phyloP scores from a whole-genome alignment of 2,113 vertebrate genomes.

The Halcyon malimbica region DNA sequence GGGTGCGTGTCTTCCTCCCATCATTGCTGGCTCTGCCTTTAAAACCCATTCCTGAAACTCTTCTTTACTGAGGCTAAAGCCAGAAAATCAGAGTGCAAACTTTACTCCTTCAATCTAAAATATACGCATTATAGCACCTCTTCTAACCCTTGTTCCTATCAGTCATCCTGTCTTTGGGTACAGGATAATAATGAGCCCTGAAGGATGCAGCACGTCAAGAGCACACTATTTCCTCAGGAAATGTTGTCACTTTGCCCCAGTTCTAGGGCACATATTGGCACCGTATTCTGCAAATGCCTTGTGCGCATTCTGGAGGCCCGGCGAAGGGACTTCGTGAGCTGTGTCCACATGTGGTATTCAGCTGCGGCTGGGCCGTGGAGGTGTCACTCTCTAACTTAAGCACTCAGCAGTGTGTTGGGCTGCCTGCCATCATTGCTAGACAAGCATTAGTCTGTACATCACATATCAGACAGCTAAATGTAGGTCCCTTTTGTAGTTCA shows the following conservation, averaged over 20 bases:
- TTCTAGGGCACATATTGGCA: background rate
- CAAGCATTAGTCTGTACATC: fast-evolving
- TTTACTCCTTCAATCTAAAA: background rate
- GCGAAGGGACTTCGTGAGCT: background rate
- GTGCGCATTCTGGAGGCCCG: background rate
- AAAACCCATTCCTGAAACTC: background rate
- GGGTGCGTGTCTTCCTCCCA: background rate
- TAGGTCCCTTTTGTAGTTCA: no score
- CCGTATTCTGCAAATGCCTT: background rate
- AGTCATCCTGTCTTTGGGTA: background rate
- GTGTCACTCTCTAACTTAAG: no score
- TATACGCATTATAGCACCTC: background rate
- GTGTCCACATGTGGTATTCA: fast-evolving
- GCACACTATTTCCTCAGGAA: background rate
- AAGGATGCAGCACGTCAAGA: background rate
- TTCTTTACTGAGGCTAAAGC: background rate
- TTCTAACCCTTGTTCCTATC: background rate
- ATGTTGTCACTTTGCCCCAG: background rate
- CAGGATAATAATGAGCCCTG: background rate
- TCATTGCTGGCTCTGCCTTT: background rate
- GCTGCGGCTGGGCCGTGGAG: background rate
- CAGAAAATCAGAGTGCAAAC: background rate
- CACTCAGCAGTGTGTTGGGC: fast-evolving
- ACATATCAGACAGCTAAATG: background rate
- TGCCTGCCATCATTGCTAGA: background rate